Percentiles rank a stretch among this genome's conserved stretches.
Conservation (phyloP, 2,797 vertebrate genomes). For the Fundulus diaphanus region DNA sequence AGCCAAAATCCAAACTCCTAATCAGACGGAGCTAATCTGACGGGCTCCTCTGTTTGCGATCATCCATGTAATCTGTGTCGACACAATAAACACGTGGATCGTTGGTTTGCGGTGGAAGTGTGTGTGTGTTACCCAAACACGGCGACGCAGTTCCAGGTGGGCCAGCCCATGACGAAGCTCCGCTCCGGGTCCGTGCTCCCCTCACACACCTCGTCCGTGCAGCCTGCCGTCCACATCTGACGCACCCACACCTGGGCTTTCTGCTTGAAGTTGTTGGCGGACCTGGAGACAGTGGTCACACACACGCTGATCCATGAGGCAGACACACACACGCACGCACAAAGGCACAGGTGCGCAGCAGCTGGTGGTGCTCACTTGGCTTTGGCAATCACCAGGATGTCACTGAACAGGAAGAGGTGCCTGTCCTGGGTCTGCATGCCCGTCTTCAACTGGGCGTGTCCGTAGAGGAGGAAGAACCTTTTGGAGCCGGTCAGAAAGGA, state of each 20-base stretch:
- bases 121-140: slow-evolving; percentile 83
- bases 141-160: slow-evolving; percentile 87
- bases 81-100: not conserved
- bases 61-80: not conserved
- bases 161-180: slow-evolving; percentile 92
- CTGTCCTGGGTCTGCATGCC: slow-evolving; percentile 89
- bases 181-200: slow-evolving; percentile 81
- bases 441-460: slow-evolving; percentile 83
- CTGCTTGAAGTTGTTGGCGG: slow-evolving; percentile 83
- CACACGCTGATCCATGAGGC: slow-evolving; percentile 7
- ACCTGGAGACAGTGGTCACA: slow-evolving; percentile 45
- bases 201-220: slow-evolving; percentile 86
- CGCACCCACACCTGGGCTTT: slow-evolving; percentile 85
- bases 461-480: slow-evolving; percentile 77
- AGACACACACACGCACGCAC: not conserved
- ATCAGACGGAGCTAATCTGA: not conserved
- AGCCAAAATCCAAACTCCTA: not conserved
- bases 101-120: not conserved
- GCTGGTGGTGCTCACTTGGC: slow-evolving; percentile 77
- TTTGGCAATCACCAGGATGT: slow-evolving; percentile 87
- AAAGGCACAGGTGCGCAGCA: slow-evolving; percentile 4
- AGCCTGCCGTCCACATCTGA: slow-evolving; percentile 86
- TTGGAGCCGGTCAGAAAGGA: slow-evolving; percentile 69
- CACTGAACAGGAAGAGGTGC: slow-evolving; percentile 87
- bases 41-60: not conserved